Conservation (phyloP, 2,888 invertebrate species). For the Aleiodes testaceus region DNA sequence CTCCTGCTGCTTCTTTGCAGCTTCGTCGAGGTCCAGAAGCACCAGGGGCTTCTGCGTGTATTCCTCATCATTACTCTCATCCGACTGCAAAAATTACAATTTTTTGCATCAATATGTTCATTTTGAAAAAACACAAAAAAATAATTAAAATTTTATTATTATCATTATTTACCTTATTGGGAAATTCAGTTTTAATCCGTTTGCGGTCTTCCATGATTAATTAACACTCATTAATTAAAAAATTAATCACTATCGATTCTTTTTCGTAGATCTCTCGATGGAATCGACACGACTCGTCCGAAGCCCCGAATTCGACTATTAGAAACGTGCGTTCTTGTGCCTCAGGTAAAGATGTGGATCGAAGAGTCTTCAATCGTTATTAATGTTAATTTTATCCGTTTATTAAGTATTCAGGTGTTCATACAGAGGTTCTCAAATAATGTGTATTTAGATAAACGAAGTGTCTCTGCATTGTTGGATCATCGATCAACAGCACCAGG, state of each 20-base stretch:
- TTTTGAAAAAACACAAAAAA: too few species aligned
- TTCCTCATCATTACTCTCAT: conserved; percentile 65
- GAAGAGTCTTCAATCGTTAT: conserved; percentile 65
- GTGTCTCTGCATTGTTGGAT: conserved; percentile 34
- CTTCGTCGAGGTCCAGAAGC: conserved; percentile 69
- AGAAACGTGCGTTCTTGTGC: conserved; percentile 58
- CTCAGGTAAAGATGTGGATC: conserved; percentile 69
- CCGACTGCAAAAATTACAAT: conserved; percentile 56
- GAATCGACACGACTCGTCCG: conserved; percentile 49
- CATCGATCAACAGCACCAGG: conserved; percentile 27
- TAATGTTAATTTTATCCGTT: conserved; percentile 73
- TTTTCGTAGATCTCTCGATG: background rate
- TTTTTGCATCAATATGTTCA: too few species aligned
- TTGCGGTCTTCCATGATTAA: conserved; percentile 60
- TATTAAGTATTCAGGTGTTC: conserved; percentile 73
- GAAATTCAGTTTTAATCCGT: conserved; percentile 58
- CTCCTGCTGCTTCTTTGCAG: conserved; percentile 65
- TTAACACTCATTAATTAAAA: background rate
- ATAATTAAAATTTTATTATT: background rate
- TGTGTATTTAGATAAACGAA: conserved; percentile 17
- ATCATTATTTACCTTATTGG: conserved; percentile 61
- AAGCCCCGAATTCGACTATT: conserved; percentile 65
- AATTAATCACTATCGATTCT: background rate
- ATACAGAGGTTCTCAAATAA: conserved; percentile 65
- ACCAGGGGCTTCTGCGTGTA: conserved; percentile 64